Evolutionary conservation across 2,113 vertebrate genomes (phyloP).

Genomic region (Peromyscus californicus): DNA sequence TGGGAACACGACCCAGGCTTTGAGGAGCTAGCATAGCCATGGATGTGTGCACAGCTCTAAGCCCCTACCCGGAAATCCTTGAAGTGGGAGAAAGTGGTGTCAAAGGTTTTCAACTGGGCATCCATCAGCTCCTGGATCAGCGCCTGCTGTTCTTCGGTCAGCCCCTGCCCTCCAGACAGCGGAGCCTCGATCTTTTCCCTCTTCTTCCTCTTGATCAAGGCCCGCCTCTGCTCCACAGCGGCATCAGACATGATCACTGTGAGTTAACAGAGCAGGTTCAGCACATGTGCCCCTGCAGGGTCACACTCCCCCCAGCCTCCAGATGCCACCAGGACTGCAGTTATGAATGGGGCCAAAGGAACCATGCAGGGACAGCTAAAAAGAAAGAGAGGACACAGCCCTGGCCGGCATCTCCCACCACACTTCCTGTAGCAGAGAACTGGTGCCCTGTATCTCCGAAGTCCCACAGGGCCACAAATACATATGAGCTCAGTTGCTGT

Average conservation of each 20-base stretch:
- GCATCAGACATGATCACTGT: conserved; percentile 89
- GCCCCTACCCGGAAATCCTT: conserved; percentile 86
- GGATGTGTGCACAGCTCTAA: neutral
- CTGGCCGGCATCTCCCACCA: neutral
- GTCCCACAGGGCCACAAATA: neutral
- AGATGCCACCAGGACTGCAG: neutral
- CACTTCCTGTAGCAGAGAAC: neutral
- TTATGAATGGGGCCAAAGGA: neutral
- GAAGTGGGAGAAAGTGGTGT: conserved; percentile 86
- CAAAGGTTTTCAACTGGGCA: conserved; percentile 86
- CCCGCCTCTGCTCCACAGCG: conserved; percentile 86
- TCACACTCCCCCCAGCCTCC: neutral
- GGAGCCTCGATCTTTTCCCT: neutral
- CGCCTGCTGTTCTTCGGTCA: conserved; percentile 84
- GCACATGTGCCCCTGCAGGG: fast-evolving
- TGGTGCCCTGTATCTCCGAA: neutral
- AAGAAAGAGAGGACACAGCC: too few species aligned
- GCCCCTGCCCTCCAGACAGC: neutral
- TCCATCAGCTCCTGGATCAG: conserved; percentile 85
- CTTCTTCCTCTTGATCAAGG: conserved; percentile 85
- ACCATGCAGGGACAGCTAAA: neutral
- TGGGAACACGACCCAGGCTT: too few species aligned
- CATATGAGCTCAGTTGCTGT: fast-evolving
- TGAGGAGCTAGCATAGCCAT: neutral
- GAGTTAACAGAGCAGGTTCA: neutral